A percentile compares a stretch with the other conserved stretches of the same genome.
phyloP scores from a whole-genome alignment of 2,797 vertebrate species.

The Halcyon leucocephala region DNA sequence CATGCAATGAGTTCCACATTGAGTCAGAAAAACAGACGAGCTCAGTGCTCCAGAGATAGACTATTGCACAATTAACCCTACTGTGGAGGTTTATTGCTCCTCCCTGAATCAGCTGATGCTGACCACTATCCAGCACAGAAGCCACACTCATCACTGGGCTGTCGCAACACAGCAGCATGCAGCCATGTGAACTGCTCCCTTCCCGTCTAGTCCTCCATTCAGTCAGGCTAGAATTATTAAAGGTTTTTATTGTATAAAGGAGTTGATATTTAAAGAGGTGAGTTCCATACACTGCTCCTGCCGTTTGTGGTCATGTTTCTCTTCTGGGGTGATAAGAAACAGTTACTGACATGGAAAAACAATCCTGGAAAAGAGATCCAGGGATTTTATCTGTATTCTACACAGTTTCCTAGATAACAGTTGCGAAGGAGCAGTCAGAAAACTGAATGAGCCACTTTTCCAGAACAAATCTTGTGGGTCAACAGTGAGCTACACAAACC shows the following conservation, averaged over 20 bases:
- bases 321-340: neutral
- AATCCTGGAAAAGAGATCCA: neutral
- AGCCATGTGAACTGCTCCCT: neutral
- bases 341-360: neutral
- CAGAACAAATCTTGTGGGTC: neutral
- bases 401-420: neutral
- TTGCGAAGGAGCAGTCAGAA: neutral
- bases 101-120: neutral
- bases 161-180: rapidly evolving
- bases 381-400: neutral
- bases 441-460: neutral
- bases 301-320: neutral
- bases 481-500: neutral
- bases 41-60: neutral
- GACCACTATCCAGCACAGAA: neutral
- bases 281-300: neutral
- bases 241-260: neutral
- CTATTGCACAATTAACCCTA: neutral
- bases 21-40: neutral
- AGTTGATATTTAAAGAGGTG: neutral
- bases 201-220: neutral
- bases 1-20: neutral
- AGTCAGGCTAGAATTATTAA: neutral
- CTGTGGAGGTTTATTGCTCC: neutral
- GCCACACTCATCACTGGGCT: neutral